Evolutionary conservation across 1,140 invertebrate species (phyloP), one percentile per base, ranked within the genome.

Genomic region (Diabrotica virgifera): DNA sequence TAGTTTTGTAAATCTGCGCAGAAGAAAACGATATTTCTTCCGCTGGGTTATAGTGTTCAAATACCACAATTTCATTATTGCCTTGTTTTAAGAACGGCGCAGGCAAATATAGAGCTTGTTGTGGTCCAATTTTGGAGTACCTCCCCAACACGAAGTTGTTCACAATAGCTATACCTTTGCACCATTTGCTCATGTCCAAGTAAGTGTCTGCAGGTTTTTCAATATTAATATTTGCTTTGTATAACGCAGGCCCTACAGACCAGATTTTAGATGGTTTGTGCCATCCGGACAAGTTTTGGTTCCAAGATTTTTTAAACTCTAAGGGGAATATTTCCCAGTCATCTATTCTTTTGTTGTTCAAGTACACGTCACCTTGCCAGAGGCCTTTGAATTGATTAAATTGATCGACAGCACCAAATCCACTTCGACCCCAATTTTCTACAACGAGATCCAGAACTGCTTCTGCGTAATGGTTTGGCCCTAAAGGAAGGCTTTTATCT

Each of bases 91-190:
- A 74, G 11, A 86, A 73, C 4, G 84, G 82, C 5, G 78, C 85
- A 12, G 86, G 86, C 40, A 87, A 65, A 76, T 85, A 89, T 0
- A 87, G 74, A 5, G 83, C 83, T 63, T 80, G 73, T 71, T 84
- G 82, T 0, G 87, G 87, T 0, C 87, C 87, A 11, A 80, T 71
- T 56, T 69, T 74, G 14, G 71, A 72, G 72, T 87, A 88, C 58
- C 87, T 73, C 9, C 86, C 87, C 55, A 89, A 69, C 68, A 87
- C 85, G 68, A 86, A 85, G 7, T 84, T 85, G 78, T 89, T 89
- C 0, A 89, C 67, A 64, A 88, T 82, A 12, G 86, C 85, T 55
- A 86, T 77, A 6, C 87, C 87, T 76, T 82, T 83, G n/a, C 71
- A 71, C 83, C 83, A 84, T 5, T 69, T 70, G 10, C 70, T 64